phyloP scores from a whole-genome alignment of 1,140 invertebrate species.

The Drosophila bocqueti region DNA sequence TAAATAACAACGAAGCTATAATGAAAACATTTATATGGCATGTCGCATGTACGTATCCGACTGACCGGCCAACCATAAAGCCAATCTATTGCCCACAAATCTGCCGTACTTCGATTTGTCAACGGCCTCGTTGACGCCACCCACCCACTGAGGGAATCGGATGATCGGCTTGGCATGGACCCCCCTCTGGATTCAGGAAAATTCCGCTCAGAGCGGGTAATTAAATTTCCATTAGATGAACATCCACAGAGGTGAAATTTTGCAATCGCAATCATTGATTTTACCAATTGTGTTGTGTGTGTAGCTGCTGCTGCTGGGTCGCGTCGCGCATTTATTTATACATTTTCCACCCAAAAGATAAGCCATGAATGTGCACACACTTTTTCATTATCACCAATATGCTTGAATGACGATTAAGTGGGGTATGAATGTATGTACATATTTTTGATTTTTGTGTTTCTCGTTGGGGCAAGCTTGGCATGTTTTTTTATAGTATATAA shows the following conservation, averaged over 20 bases:
- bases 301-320: background rate
- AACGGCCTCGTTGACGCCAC: conserved; percentile 27
- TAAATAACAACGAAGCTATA: conserved; percentile 20
- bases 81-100: conserved; percentile 28
- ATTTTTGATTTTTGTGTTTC: background rate
- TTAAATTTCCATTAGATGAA: conserved; percentile 44
- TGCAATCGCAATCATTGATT: conserved; percentile 35
- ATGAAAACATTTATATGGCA: conserved; percentile 64
- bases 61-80: conserved; percentile 26
- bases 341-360: conserved; percentile 39
- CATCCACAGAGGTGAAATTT: conserved; percentile 11
- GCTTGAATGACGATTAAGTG: conserved; percentile 24
- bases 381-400: conserved; percentile 32
- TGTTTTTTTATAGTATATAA: conserved; percentile 9
- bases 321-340: conserved; percentile 34
- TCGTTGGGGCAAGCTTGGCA: conserved; percentile 18
- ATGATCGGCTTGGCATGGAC: conserved; percentile 2
- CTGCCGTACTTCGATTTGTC: conserved; percentile 37
- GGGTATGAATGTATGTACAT: background rate
- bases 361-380: conserved; percentile 37
- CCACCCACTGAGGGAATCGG: conserved; percentile 6
- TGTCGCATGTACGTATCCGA: conserved; percentile 11
- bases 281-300: conserved; percentile 6
- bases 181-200: conserved; percentile 13
- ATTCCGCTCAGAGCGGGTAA: conserved; percentile 1